These are phyloP conservation scores for Arctopsyche grandis DNA, from an alignment of 1,140 invertebrate species.

Conservation along the genomic window DNA sequence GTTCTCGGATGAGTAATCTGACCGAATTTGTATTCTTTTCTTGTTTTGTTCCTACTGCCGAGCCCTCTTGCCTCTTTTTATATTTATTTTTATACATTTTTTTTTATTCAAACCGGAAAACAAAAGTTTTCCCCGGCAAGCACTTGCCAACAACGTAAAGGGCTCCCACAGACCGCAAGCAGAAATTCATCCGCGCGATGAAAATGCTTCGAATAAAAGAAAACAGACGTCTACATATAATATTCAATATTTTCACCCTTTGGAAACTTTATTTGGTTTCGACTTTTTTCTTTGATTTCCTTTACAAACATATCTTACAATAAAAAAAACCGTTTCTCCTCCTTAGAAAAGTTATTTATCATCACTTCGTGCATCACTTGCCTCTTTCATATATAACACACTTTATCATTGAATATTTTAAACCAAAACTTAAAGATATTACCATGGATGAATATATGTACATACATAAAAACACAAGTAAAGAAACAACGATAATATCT, in stretches of 20 bases:
- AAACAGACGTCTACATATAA: neutral
- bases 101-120: conserved; percentile 30
- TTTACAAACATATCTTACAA: neutral
- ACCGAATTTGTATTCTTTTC: conserved; percentile 49
- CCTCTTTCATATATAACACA: neutral
- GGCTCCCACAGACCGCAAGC: neutral
- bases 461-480: too few relatives aligned
- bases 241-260: neutral
- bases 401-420: neutral
- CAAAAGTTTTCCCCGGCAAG: conserved; percentile 22
- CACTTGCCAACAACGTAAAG: neutral
- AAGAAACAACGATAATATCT: neutral
- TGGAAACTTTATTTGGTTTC: neutral
- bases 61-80: neutral
- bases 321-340: too few relatives aligned
- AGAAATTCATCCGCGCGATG: conserved; percentile 16
- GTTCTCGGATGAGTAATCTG: conserved; percentile 49
- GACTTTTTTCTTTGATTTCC: neutral
- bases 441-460: too few relatives aligned
- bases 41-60: conserved; percentile 7
- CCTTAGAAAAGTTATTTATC: too few relatives aligned
- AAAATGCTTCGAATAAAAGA: neutral
- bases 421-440: neutral
- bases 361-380: too few relatives aligned
- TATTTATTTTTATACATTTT: neutral